Evolutionary conservation across 2,888 invertebrate genomes (phyloP).

Genomic region (Horisme vitalbata): DNA sequence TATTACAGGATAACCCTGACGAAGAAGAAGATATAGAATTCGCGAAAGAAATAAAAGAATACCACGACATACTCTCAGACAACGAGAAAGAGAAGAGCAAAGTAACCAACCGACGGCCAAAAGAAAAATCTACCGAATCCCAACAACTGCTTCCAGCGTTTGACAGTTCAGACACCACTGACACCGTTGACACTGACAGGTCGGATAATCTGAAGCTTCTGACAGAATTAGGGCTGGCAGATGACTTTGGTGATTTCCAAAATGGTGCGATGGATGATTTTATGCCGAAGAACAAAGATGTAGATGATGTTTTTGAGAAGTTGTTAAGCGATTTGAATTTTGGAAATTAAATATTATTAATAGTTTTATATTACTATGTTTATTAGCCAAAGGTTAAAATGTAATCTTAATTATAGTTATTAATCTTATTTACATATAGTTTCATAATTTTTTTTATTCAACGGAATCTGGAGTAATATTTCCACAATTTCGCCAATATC

Average conservation of each 20-base stretch:
- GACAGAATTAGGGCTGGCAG: conserved; percentile 82
- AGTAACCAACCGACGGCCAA: conserved; percentile 59
- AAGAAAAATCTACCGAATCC: conserved; percentile 63
- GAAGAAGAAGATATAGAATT: conserved; percentile 83
- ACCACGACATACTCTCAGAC: conserved; percentile 68
- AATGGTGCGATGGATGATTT: conserved; percentile 64
- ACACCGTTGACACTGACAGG: conserved; percentile 48
- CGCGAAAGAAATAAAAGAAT: conserved; percentile 73
- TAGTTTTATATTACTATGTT: background rate
- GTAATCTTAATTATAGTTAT: too few relatives aligned
- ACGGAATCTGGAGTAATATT: too few relatives aligned
- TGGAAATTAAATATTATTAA: conserved; percentile 42
- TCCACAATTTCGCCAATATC: too few relatives aligned
- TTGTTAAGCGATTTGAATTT: conserved; percentile 65
- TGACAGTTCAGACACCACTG: conserved; percentile 44
- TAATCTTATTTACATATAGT: too few relatives aligned
- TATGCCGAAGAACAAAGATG: conserved; percentile 46
- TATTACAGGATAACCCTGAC: conserved; percentile 66
- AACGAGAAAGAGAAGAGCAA: conserved; percentile 68
- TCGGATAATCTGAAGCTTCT: conserved; percentile 70
- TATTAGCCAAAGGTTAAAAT: too few relatives aligned
- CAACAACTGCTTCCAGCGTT: conserved; percentile 66
- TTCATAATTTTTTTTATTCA: too few relatives aligned
- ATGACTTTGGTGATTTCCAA: conserved; percentile 77
- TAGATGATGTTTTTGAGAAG: conserved; percentile 72